Evolutionary conservation across 2,888 invertebrate species (phyloP).

Genomic region (Volucella bombylans): DNA sequence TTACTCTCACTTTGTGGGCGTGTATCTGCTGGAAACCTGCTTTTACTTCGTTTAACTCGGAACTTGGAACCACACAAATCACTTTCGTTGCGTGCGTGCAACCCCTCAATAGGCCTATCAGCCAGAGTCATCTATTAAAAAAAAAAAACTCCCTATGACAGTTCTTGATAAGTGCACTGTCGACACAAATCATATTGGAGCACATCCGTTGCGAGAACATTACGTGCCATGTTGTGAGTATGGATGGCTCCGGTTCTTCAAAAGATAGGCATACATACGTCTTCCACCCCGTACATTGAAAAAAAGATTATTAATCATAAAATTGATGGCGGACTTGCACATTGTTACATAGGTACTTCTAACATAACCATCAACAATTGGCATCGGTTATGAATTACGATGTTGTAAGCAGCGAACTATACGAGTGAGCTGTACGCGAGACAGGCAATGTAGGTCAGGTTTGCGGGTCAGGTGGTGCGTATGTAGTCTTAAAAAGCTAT

Average conservation of each 20-base stretch:
- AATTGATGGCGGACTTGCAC: conserved; percentile 45
- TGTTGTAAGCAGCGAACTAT: conserved; percentile 23
- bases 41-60: background rate
- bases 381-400: conserved; percentile 50
- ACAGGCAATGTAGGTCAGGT: conserved; percentile 49
- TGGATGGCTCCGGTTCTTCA: background rate
- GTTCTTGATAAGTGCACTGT: conserved; percentile 53
- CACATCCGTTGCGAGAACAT: conserved; percentile 41
- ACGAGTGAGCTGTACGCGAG: no score
- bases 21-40: conserved; percentile 1
- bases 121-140: conserved; percentile 37
- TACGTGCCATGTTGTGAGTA: conserved; percentile 10
- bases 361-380: conserved; percentile 28
- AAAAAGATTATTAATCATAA: conserved; percentile 44
- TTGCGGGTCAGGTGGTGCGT: conserved; percentile 50
- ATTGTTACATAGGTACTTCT: background rate
- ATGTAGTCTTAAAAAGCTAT: conserved; percentile 9
- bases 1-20: conserved; percentile 26
- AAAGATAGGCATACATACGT: background rate
- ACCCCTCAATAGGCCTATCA: conserved; percentile 16
- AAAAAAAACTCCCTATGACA: conserved; percentile 33
- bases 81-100: background rate
- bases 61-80: conserved; percentile 27
- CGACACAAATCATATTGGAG: conserved; percentile 54
- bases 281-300: conserved; percentile 12